Conservation (phyloP, 2,113 vertebrate species). For the Etheostoma cragini region DNA sequence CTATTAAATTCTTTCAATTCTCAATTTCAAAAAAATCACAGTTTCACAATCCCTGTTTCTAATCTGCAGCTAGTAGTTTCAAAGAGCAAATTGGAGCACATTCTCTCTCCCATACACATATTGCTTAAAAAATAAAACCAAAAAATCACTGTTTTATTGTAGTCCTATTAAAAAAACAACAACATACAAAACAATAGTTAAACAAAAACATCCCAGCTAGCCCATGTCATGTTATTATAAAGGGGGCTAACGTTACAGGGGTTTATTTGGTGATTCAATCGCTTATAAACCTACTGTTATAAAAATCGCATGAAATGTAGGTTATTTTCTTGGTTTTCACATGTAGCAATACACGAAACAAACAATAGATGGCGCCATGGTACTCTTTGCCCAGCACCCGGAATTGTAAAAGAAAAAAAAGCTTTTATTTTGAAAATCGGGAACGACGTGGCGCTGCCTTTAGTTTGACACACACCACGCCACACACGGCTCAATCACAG, state of each 20-base stretch:
- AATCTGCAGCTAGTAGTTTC: neutral
- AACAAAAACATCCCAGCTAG: neutral
- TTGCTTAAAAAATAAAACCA: neutral
- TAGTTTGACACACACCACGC: conserved; percentile 33
- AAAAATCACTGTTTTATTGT: neutral
- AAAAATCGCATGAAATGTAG: neutral
- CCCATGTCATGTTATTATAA: neutral
- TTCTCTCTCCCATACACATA: neutral
- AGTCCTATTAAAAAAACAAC: too few relatives aligned
- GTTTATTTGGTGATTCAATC: neutral
- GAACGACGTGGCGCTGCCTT: neutral
- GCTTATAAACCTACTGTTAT: too few relatives aligned
- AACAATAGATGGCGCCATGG: conserved; percentile 33
- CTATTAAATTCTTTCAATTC: too few relatives aligned
- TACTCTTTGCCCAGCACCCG: too few relatives aligned
- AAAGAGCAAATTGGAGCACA: neutral
- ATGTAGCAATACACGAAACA: neutral
- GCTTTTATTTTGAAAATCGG: conserved; percentile 64
- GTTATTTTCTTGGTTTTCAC: neutral
- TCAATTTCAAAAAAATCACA: neutral
- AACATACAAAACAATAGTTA: neutral
- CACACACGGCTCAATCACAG: conserved; percentile 16
- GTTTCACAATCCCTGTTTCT: neutral
- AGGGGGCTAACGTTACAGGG: neutral
- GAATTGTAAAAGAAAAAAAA: fast-evolving